Base-by-base conservation (phyloP, 2,797 vertebrate genomes). In the Crenuchus spilurus region DNA sequence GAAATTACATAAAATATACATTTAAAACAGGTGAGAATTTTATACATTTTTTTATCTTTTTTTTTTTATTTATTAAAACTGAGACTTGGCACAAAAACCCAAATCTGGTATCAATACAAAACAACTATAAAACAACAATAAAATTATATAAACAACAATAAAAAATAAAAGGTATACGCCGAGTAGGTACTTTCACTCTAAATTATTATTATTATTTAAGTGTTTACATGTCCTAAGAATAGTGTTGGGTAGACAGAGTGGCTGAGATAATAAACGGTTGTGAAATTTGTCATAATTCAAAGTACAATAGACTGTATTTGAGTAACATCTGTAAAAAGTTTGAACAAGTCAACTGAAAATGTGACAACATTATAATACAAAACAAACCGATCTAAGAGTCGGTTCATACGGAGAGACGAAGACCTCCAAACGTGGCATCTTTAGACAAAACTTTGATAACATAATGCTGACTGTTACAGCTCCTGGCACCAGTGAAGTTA, bases 241-340 rank as follows among this genome's bases (percentile, higher is more conserved):
- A 62, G 22, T 62, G 35, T 42, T 62, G 42, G 60, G 16, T 22
- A 14, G 33, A 58, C 18, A 33, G 33, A 39, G 52, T 44, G 49
- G 46, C 11, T 62, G 16, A 31, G 13, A 1, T 39, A 13, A 39
- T 44, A 55, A 64, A 64, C 51, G 49, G 62, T 48, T 55, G 10
- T 31, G 39, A 4, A 52, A 42, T 11, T 6, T 49, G 52, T 26
- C 28, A n/a, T n/a, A n/a, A n/a, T 8, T 24, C 2, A 7, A 28
- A 31, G 24, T n/a, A 42, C 3, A 41, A 16, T 3, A 30, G n/a
- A n/a, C n/a, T n/a, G n/a, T n/a, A n/a, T n/a, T n/a, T n/a, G n/a
- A n/a, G n/a, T n/a, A n/a, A n/a, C n/a, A n/a, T n/a, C n/a, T n/a
- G n/a, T n/a, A n/a, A n/a, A n/a, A 18, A 4, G 54, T n/a, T 30